phyloP scores from a whole-genome alignment of 2,113 vertebrate species.

The Pyrgilauda ruficollis region DNA sequence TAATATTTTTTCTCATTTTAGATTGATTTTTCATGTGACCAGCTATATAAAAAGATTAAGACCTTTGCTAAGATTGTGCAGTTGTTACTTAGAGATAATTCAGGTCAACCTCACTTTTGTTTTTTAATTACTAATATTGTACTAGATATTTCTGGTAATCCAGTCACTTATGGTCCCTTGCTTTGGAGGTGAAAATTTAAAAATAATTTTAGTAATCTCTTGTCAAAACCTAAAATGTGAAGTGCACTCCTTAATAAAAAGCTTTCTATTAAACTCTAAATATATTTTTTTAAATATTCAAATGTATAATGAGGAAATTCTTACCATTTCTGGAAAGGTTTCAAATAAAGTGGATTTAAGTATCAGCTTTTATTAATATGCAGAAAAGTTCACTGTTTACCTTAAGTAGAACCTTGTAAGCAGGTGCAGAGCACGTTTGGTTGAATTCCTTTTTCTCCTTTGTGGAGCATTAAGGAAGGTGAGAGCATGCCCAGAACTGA shows the following conservation, averaged over 20 bases:
- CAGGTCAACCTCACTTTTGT: not conserved
- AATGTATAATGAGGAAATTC: slow-evolving; percentile 17
- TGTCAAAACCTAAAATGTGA: slow-evolving; percentile 60
- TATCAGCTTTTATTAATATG: slow-evolving; percentile 12
- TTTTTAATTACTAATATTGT: slow-evolving; percentile 46
- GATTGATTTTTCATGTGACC: not conserved
- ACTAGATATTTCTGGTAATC: slow-evolving; percentile 61
- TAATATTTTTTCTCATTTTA: not conserved
- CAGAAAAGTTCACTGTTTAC: not conserved
- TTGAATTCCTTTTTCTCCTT: not conserved
- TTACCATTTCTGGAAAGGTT: not conserved
- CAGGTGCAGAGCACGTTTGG: not conserved
- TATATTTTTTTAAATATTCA: slow-evolving; percentile 33
- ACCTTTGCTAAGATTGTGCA: not conserved
- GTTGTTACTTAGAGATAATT: not conserved
- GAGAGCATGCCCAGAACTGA: not conserved
- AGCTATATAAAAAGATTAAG: not conserved
- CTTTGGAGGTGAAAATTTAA: slow-evolving; percentile 26
- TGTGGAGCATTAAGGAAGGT: not conserved
- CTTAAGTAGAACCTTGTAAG: not conserved
- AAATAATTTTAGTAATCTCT: slow-evolving; percentile 61
- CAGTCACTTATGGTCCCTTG: slow-evolving; percentile 39
- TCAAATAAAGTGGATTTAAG: slow-evolving; percentile 37
- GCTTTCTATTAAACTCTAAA: not conserved
- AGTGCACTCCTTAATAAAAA: not conserved